These are phyloP conservation scores for Muricea muricata DNA, from an alignment of 92 coral and sea anemone species.

Conservation along the genomic window DNA sequence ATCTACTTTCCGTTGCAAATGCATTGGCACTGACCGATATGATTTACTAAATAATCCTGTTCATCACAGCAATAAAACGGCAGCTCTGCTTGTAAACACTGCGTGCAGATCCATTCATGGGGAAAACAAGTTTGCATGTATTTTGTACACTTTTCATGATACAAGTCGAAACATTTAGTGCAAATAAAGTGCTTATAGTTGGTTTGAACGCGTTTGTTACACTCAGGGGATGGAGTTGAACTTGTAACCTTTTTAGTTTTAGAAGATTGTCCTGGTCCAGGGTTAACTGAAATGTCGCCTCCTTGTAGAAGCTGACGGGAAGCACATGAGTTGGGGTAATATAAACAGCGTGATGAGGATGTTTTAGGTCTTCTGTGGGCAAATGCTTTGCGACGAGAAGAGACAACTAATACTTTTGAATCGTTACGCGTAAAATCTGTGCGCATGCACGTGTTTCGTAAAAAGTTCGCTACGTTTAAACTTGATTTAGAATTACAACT, in stretches of 20 bases:
- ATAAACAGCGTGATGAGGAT: slow-evolving; percentile 10
- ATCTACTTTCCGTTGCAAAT: background rate
- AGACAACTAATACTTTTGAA: background rate
- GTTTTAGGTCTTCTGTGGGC: slow-evolving; percentile 11
- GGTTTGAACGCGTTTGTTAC: slow-evolving; percentile 48
- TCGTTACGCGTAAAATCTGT: no score
- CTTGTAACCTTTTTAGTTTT: background rate
- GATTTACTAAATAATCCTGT: background rate
- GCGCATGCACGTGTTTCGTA: no score
- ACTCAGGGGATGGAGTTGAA: slow-evolving; percentile 23
- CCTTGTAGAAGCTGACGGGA: slow-evolving; percentile 3
- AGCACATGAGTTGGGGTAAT: slow-evolving; percentile 2
- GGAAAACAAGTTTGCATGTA: slow-evolving; percentile 33
- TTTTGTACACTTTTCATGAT: slow-evolving; percentile 50
- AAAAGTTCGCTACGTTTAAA: no score
- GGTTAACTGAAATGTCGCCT: background rate
- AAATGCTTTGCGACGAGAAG: slow-evolving; percentile 4
- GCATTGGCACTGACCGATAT: background rate
- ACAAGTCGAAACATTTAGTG: slow-evolving; percentile 44
- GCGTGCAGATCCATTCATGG: slow-evolving; percentile 53
- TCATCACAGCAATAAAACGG: slow-evolving; percentile 32
- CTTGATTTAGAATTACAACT: no score
- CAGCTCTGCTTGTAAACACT: slow-evolving; percentile 39
- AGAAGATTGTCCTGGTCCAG: slow-evolving; percentile 2
- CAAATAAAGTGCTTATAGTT: slow-evolving; percentile 51